These are phyloP conservation scores for Eristalis arbustorum DNA, from an alignment of 2,888 invertebrate genomes.

Conservation along the genomic window DNA sequence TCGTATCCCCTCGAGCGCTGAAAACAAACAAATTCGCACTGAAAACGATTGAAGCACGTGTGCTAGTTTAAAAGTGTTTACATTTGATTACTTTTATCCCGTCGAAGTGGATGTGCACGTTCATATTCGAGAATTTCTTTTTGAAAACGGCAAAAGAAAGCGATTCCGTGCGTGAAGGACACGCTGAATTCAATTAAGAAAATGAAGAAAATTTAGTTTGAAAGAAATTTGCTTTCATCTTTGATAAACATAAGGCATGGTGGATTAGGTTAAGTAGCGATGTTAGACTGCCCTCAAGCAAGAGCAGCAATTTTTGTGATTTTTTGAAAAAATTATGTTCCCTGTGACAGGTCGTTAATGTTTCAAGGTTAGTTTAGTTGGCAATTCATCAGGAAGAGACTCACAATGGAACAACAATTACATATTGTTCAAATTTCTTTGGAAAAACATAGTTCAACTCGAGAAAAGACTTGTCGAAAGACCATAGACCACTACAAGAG, in stretches of 20 bases:
- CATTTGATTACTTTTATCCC: neutral
- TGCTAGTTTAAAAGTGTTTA: neutral
- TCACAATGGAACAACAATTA: too few relatives aligned
- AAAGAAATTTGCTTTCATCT: neutral
- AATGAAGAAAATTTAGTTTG: neutral
- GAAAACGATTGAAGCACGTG: neutral
- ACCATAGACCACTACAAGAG: too few relatives aligned
- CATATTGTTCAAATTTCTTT: too few relatives aligned
- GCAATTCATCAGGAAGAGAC: too few relatives aligned
- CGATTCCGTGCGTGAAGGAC: neutral
- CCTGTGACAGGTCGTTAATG: too few relatives aligned
- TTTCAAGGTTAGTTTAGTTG: too few relatives aligned
- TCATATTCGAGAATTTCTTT: neutral
- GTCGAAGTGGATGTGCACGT: neutral
- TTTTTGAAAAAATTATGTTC: too few relatives aligned
- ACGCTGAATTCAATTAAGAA: neutral
- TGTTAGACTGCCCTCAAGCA: too few relatives aligned
- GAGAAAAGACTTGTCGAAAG: too few relatives aligned
- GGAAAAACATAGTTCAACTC: too few relatives aligned
- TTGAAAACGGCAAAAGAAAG: neutral
- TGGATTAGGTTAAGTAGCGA: too few relatives aligned
- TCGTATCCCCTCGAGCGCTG: neutral
- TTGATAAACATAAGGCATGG: neutral
- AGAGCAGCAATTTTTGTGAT: too few relatives aligned
- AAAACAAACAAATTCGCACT: neutral